These are phyloP conservation scores for Ochotona princeps DNA, from an alignment of 2,113 vertebrate genomes.

Conservation along the genomic window DNA sequence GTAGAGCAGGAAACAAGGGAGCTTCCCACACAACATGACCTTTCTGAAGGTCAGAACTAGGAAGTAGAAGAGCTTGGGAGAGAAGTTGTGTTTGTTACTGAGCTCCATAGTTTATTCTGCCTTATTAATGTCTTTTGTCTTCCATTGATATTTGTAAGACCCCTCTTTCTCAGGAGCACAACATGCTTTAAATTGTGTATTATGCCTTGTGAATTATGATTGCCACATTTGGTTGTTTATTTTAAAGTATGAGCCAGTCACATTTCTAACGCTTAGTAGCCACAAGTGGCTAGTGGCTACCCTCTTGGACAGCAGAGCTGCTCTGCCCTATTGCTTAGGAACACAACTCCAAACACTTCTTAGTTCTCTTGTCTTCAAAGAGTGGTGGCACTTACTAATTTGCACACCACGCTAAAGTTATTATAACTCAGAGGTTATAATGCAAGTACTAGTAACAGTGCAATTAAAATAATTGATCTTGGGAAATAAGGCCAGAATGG, in stretches of 20 bases:
- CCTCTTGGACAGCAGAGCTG: not conserved
- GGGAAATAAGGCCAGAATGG: slow-evolving; percentile 38
- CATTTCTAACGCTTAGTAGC: not conserved
- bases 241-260: not conserved
- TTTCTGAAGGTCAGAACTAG: not conserved
- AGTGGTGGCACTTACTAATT: slow-evolving; percentile 43
- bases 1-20: slow-evolving; percentile 15
- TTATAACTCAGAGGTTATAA: slow-evolving; percentile 43
- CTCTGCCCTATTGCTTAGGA: slow-evolving; percentile 15
- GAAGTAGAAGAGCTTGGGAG: not conserved
- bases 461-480: slow-evolving; percentile 61
- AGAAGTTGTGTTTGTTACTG: not conserved
- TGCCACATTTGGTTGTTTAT: not conserved
- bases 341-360: slow-evolving; percentile 37
- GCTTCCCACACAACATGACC: no score
- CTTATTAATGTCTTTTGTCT: not conserved
- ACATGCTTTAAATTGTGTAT: not conserved
- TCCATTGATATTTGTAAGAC: not conserved
- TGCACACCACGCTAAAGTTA: slow-evolving; percentile 50
- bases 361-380: slow-evolving; percentile 44
- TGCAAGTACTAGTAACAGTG: not conserved
- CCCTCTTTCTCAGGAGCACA: not conserved
- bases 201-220: not conserved
- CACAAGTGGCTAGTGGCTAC: not conserved
- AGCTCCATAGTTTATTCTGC: not conserved